Evolutionary conservation across 2,113 vertebrate genomes (phyloP).

Genomic region (Misgurnus anguillicaudatus): DNA sequence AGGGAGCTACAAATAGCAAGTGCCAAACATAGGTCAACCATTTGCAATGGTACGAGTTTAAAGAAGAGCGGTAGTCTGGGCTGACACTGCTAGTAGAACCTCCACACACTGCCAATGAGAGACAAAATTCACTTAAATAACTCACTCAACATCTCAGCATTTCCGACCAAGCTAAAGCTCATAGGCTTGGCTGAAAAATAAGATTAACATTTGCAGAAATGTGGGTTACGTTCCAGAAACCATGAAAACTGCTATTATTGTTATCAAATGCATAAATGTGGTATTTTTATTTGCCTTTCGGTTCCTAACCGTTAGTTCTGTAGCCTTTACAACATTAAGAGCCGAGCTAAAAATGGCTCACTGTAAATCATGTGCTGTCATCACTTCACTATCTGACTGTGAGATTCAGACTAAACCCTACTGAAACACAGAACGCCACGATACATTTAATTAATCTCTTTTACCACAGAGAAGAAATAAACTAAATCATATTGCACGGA

Average conservation of each 20-base stretch:
- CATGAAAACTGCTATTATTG: background rate
- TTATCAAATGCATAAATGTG: background rate
- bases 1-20: slow-evolving; percentile 24
- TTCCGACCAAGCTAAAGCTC: background rate
- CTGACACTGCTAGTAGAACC: background rate
- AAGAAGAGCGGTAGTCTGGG: slow-evolving; percentile 8
- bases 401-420: background rate
- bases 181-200: background rate
- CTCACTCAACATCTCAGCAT: background rate
- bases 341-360: slow-evolving; percentile 64
- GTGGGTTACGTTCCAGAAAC: background rate
- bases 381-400: slow-evolving; percentile 35
- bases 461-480: slow-evolving; percentile 4
- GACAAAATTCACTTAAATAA: background rate
- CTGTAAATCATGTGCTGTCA: slow-evolving; percentile 50
- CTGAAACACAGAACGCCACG: background rate
- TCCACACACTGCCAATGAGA: slow-evolving; percentile 1
- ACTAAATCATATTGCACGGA: background rate
- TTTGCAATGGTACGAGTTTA: slow-evolving; percentile 19
- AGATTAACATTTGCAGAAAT: background rate
- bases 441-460: background rate
- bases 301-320: slow-evolving; percentile 50
- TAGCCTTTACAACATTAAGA: slow-evolving; percentile 55
- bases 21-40: slow-evolving; percentile 32
- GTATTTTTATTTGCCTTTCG: background rate